Base-by-base conservation (phyloP, 64 coral and sea anemone species). In the Acropora tenuis region DNA sequence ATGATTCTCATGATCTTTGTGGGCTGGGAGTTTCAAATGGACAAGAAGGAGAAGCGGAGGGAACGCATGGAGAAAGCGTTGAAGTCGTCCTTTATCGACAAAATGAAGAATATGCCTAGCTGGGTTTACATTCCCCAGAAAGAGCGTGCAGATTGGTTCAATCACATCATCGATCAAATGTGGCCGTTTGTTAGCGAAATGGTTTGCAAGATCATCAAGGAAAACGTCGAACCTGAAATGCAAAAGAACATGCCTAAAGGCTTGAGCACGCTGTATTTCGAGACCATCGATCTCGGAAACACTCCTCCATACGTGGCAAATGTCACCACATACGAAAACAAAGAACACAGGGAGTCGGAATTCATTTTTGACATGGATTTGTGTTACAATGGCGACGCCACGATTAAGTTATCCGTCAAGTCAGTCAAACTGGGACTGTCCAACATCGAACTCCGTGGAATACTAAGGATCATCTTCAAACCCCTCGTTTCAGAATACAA, bases 311-410 rank as follows among this genome's bases (percentile, higher is more conserved):
- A 90, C 16, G 86, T 96, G 40, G 78, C 80, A 53, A 96, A 92
- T 86, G 91, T 96, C 9, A 89, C 77, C 43, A 90, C 95, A 13
- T 96, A 96, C 9, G 66, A 74, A 2, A 86, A 42, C 8, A 79
- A 43, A 15, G 87, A 74, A 12, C 4, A 93, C 8, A 96, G 89
- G 89, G 77, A 76, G 11, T 94, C 90, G 10, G 93, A 90, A 12
- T 98, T 95, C 61, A 98, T 98, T 17, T 84, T 98, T 47, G 96
- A 98, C 82, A 84, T 95, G 44, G 90, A 98, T 77, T 45, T 98
- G 12, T 68, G 88, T 3, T 98, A 98, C 50, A 85, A 93, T 8
- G 96, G 96, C 17, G 96, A 98, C 88, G 93, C 93, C 0, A 88
- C 95, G 52, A 78, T 98, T 46, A 95, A 98, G 53, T 88, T 98